Base-by-base conservation (phyloP, 2,797 vertebrate species). In the Lates japonicus region DNA sequence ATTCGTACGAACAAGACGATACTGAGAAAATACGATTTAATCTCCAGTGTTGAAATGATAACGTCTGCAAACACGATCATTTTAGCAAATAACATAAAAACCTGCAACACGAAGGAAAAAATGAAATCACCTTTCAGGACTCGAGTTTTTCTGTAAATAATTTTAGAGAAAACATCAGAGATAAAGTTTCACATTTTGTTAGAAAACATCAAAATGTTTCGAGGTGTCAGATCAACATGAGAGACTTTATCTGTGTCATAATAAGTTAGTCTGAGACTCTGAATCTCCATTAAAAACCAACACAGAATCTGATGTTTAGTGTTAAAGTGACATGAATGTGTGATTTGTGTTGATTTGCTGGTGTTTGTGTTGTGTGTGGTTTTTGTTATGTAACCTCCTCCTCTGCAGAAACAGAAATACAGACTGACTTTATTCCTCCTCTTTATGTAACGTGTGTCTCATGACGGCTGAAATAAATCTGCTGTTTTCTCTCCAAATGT, bases 391-490 rank as follows among this genome's bases (percentile, higher is more conserved):
- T 35, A 78, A 83, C 37, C 13, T 25, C 64, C 57, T 77, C 41
- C 46, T 60, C 55, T 20, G 51, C 46, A 83, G 39, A 74, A 58
- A n/a, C 49, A 64, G 41, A 81, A 62, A 74, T 8, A 73, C 70
- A 65, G 29, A 51, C 22, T 6, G 33, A 76, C 69, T 84, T 70
- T 69, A 33, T 83, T 78, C 59, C 22, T 49, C 33, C 19, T 77
- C 22, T 13, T 83, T 29, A 1, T 80, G 81, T 84, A 84, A 82
- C 29, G 11, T 1, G 5, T 54, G 54, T 83, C 78, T 80, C 69
- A 82, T 59, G 68, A 65, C 12, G 39, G 33, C 65, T 77, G 65
- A 84, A 29, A 88, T 82, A 82, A 88, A 88, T 81, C 78, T 77
- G 81, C 51, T 64, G 69, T 55, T 76, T 79, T 72, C 48, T 64